Percentiles rank a stretch among this genome's conserved stretches.
phyloP scores from a whole-genome alignment of 30 jellyfish, hydroid and myxozoan genomes.

The Euphysa ruthae region DNA sequence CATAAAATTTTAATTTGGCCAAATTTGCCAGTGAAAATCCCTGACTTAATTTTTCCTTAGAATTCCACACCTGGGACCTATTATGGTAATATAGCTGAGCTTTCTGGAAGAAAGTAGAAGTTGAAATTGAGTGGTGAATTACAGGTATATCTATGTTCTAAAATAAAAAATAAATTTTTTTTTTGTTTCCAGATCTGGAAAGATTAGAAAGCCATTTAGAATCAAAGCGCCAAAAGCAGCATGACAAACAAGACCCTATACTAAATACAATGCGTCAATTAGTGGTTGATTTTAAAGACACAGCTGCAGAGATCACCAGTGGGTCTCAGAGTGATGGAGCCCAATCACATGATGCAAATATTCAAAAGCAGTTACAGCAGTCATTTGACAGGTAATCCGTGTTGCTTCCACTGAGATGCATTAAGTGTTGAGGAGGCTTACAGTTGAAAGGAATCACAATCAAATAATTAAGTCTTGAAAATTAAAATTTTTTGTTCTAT shows the following conservation, averaged over 20 bases:
- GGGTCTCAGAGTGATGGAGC: slow-evolving; percentile 30
- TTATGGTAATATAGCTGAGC: too few species aligned
- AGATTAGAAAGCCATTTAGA: slow-evolving; percentile 67
- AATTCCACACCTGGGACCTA: too few species aligned
- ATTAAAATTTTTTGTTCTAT: too few species aligned
- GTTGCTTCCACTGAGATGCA: too few species aligned
- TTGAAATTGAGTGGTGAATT: not conserved
- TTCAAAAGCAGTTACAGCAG: slow-evolving; percentile 39
- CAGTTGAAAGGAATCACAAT: too few species aligned
- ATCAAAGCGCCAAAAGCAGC: slow-evolving; percentile 37
- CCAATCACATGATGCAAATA: too few species aligned
- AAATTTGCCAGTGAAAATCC: too few species aligned
- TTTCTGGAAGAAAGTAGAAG: not conserved
- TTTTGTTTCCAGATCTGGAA: slow-evolving; percentile 41
- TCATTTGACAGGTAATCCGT: slow-evolving; percentile 26
- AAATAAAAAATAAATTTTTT: not conserved
- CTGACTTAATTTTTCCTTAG: too few species aligned
- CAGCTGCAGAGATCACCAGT: slow-evolving; percentile 72
- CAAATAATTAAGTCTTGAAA: too few species aligned
- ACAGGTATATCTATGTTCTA: not conserved
- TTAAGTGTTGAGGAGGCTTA: too few species aligned
- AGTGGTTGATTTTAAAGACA: slow-evolving; percentile 50
- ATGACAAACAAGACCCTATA: slow-evolving; percentile 53
- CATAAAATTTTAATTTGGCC: too few species aligned
- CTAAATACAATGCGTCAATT: slow-evolving; percentile 47